These are phyloP conservation scores for Darevskia mixta DNA, from an alignment of 2,797 vertebrate species.

Conservation along the genomic window DNA sequence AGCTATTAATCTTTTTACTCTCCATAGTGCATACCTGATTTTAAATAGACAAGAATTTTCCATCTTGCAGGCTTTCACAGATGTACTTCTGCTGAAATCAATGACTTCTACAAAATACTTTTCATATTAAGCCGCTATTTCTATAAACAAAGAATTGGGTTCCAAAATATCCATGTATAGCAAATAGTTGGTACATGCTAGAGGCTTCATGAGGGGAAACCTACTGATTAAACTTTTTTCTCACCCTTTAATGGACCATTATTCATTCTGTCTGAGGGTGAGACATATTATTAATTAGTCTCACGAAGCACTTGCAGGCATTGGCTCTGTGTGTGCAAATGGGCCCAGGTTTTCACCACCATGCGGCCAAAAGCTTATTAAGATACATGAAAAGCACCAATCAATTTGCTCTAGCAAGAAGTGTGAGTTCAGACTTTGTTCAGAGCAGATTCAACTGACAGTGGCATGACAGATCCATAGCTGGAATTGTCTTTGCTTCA, in stretches of 20 bases:
- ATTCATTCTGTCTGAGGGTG: constrained; percentile 47
- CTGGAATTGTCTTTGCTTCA: not conserved
- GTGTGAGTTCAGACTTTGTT: constrained; percentile 40
- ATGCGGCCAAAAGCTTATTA: constrained; percentile 51
- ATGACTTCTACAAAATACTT: constrained; percentile 23
- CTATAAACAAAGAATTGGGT: constrained; percentile 42
- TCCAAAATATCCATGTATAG: not conserved
- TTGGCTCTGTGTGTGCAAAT: constrained; percentile 38
- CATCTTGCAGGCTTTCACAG: not conserved
- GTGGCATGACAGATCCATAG: not conserved
- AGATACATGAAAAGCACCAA: constrained; percentile 48
- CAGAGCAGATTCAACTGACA: constrained; percentile 29
- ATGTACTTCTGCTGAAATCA: constrained; percentile 32
- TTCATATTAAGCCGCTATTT: not conserved
- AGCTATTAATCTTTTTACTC: constrained; percentile 33
- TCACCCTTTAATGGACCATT: constrained; percentile 20
- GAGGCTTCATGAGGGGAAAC: constrained; percentile 38
- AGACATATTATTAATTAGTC: constrained; percentile 44
- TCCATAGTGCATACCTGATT: constrained; percentile 5
- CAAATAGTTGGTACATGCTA: constrained; percentile 40
- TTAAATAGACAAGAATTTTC: constrained; percentile 4
- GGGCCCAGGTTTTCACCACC: constrained; percentile 44
- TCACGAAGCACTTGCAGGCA: constrained; percentile 51
- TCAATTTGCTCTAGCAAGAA: constrained; percentile 38
- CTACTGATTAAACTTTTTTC: constrained; percentile 21